Base-by-base conservation (phyloP, 2,888 invertebrate species). In the Acleris sparsana region DNA sequence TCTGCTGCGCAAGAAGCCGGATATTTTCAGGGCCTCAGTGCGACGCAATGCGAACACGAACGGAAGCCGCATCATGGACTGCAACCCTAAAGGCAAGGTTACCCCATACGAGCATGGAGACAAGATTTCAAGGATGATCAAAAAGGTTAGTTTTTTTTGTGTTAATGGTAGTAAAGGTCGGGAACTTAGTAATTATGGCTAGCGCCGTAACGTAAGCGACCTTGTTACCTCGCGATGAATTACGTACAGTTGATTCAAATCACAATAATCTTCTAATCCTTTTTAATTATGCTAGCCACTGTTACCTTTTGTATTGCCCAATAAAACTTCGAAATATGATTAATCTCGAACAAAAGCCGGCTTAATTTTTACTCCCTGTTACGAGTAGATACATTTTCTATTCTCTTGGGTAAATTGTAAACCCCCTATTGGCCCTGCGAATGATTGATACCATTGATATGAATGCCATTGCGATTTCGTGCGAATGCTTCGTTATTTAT, bases 61-160 rank as follows among this genome's bases (percentile, higher is more conserved):
- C 78, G 90, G 89, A n/a, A 94, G 93, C 69, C 94, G 94, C 74
- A 94, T 95, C 5, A 91, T 97, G 72, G 97, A 97, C 82, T 98
- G 98, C 86, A 96, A 96, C 77, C 95, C 95, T 13, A 95, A 95
- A 71, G 95, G 94, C 52, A 95, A 95, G 93, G 94, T 96, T 29
- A 94, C 94, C 57, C 95, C 96, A 5, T 97, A 96, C 94, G 97
- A 97, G 79, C 96, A 96, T 77, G 97, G 97, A 13, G 97, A 97
- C 83, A 97, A 96, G 88, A 97, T 97, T 77, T 96, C 96, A 22
- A 94, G 95, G 79, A 94, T 96, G 85, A 93, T 97, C 69, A 94
- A 97, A 90, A 97, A 95, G 94, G 96, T 96, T 86, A 13, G 20
- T 43, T 39, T 20, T 53, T 2, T 13, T 44, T 5, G 3, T 44